Conservation (phyloP, 2,797 vertebrate genomes). For the Pterois miles region DNA sequence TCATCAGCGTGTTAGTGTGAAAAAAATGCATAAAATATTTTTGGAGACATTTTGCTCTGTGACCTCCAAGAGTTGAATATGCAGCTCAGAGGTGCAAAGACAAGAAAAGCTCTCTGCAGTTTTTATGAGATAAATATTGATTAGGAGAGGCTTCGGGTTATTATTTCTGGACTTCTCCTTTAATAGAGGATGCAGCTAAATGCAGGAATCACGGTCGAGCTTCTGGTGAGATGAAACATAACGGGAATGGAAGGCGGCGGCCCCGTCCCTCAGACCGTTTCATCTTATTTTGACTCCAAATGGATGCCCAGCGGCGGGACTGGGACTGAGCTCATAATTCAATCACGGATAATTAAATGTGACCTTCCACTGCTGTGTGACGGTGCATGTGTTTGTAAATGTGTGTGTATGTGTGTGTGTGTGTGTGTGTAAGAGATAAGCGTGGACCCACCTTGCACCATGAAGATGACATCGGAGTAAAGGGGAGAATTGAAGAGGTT, state of each 20-base stretch:
- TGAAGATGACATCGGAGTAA: constrained; percentile 96
- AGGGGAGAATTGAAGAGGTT: constrained; percentile 94
- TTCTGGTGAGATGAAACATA: constrained; percentile 36
- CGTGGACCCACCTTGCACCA: constrained; percentile 91
- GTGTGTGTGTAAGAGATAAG: neutral
- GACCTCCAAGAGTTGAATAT: constrained; percentile 26
- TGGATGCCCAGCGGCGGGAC: constrained; percentile 20
- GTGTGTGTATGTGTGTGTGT: neutral
- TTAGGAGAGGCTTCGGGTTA: constrained; percentile 11
- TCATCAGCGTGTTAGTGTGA: neutral
- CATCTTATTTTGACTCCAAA: constrained; percentile 51
- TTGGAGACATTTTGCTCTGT: neutral
- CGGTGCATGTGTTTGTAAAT: constrained; percentile 25
- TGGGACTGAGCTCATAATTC: constrained; percentile 30
- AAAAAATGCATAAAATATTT: neutral
- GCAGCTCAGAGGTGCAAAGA: constrained; percentile 11
- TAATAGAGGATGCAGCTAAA: constrained; percentile 38
- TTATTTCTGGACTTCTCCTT: constrained; percentile 37
- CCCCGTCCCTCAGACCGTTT: constrained; percentile 10
- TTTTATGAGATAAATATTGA: constrained; percentile 53
- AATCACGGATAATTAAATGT: constrained; percentile 49
- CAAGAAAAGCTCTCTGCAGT: constrained; percentile 9
- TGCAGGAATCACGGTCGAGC: constrained; percentile 15
- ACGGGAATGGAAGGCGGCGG: constrained; percentile 11
- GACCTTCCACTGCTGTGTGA: constrained; percentile 47